A percentile compares a stretch with the other conserved stretches of the same genome.
phyloP scores from a whole-genome alignment of 2,113 vertebrate species.

The Capreolus pygargus region DNA sequence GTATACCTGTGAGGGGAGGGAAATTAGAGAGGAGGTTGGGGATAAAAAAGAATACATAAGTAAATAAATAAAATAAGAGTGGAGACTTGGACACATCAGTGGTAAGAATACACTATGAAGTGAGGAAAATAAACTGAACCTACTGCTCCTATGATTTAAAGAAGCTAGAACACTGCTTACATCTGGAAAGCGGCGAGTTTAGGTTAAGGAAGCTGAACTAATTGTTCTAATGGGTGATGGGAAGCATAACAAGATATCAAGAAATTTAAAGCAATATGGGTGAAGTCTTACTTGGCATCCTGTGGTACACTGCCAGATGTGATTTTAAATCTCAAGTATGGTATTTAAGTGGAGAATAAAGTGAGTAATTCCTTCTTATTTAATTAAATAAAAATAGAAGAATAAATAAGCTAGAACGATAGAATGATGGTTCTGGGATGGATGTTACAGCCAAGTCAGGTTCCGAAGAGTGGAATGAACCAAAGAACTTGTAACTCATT shows the following conservation, averaged over 20 bases:
- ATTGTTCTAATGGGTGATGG: not conserved
- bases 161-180: not conserved
- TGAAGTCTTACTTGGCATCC: not conserved
- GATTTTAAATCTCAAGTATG: not conserved
- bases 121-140: not conserved
- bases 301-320: not conserved
- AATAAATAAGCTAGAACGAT: not conserved
- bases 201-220: not conserved
- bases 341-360: not conserved
- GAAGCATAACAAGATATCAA: not conserved
- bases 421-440: not conserved
- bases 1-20: not conserved
- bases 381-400: slow-evolving; percentile 3
- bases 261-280: not conserved
- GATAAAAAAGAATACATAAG: not conserved
- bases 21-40: not conserved
- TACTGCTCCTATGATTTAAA: not conserved
- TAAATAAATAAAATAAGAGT: not conserved
- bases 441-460: not conserved
- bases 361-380: not conserved
- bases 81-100: not conserved
- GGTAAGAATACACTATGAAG: not conserved
- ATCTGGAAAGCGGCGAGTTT: not conserved
- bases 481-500: not conserved
- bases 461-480: not conserved